Conservation (phyloP, 1,140 invertebrate species). For the Coenobita brevimanus region DNA sequence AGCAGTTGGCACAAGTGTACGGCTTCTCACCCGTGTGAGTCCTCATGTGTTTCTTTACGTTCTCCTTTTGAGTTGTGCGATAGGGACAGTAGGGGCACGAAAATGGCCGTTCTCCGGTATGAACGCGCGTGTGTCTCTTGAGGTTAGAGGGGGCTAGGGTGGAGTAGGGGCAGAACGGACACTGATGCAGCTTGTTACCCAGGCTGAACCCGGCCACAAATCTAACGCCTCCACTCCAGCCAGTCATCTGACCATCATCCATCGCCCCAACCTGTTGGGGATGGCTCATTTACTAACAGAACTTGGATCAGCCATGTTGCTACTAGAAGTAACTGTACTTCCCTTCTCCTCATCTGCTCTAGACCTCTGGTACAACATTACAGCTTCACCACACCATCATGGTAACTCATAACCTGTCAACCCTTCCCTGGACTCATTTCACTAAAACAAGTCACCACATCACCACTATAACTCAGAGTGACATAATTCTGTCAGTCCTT, state of each 20-base stretch:
- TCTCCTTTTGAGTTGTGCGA: conserved; percentile 2
- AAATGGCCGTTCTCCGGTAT: conserved; percentile 20
- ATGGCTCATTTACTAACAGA: conserved; percentile 9
- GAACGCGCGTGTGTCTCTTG: conserved; percentile 9
- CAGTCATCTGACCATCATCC: conserved; percentile 19
- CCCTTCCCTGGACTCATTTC: no score
- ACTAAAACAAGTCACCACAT: no score
- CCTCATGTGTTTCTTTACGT: conserved; percentile 10
- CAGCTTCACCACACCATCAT: no score
- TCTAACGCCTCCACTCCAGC: conserved; percentile 22
- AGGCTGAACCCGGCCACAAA: conserved; percentile 7
- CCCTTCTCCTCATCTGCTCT: no score
- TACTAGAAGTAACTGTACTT: no score
- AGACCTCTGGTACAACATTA: no score
- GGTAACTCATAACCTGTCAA: no score
- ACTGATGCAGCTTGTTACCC: conserved; percentile 10
- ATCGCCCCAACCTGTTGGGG: conserved; percentile 21
- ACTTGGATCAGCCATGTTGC: no score
- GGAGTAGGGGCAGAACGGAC: conserved; percentile 27
- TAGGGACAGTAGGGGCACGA: conserved; percentile 19
- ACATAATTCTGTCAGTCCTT: no score
- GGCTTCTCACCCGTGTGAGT: conserved; percentile 30
- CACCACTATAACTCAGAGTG: no score
- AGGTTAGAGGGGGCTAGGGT: conserved; percentile 15
- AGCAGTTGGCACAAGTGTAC: conserved; percentile 7